Evolutionary conservation across 2,888 invertebrate genomes (phyloP).

Genomic region (Dusona sp.): DNA sequence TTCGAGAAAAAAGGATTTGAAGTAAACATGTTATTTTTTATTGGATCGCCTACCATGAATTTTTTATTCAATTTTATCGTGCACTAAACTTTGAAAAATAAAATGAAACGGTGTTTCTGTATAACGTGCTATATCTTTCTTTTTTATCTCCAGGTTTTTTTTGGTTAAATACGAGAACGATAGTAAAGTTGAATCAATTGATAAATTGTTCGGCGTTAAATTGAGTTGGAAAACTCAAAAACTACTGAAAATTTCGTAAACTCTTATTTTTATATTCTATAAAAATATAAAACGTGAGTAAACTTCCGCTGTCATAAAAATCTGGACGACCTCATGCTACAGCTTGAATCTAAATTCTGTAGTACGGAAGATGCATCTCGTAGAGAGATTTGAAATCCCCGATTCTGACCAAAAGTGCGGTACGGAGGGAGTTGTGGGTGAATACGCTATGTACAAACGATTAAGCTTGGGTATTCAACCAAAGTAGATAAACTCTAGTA

Average conservation of each 20-base stretch:
- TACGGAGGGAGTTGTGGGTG: conserved; percentile 29
- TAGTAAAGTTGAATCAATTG: not conserved
- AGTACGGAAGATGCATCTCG: conserved; percentile 7
- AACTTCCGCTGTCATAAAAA: not conserved
- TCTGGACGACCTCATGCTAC: not conserved
- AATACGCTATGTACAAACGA: conserved; percentile 57
- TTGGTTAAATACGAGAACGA: not conserved
- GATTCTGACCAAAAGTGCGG: conserved; percentile 36
- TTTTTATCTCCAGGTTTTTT: not conserved
- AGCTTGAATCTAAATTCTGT: not conserved
- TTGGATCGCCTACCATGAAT: not conserved
- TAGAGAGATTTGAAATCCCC: conserved; percentile 11
- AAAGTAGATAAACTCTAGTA: conserved; percentile 68
- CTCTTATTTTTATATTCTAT: not conserved
- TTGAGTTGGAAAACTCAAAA: not conserved
- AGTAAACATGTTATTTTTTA: not conserved
- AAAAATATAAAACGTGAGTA: not conserved
- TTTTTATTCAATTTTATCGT: not conserved
- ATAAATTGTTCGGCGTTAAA: not conserved
- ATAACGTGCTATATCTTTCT: not conserved
- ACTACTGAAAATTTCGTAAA: not conserved
- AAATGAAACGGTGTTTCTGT: not conserved
- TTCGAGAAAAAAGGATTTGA: not conserved
- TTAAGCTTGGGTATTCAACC: conserved; percentile 63
- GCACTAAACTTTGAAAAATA: not conserved